Conservation (phyloP, 2,113 vertebrate genomes). For the Engraulis encrasicolus region DNA sequence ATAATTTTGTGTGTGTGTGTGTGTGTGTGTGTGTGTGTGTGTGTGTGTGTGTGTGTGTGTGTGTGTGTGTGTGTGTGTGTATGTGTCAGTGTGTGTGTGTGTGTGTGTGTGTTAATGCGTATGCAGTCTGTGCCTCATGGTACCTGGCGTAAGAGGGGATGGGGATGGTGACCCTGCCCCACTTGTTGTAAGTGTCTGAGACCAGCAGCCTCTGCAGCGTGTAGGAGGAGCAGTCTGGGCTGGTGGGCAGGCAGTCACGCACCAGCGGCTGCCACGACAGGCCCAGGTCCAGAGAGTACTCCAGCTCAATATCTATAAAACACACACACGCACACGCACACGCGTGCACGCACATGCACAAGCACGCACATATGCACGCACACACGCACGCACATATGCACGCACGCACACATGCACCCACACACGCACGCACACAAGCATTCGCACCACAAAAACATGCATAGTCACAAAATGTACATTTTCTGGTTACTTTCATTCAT, state of each 20-base stretch:
- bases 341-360: neutral
- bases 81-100: neutral
- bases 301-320: slow-evolving; percentile 87
- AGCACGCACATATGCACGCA: neutral
- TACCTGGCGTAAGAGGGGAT: slow-evolving; percentile 92
- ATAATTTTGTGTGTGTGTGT: neutral
- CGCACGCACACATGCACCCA: slow-evolving; percentile 19
- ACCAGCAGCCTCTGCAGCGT: slow-evolving; percentile 91
- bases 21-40: neutral
- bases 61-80: neutral
- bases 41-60: neutral
- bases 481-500: neutral
- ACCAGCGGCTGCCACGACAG: slow-evolving; percentile 88
- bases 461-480: too few relatives aligned
- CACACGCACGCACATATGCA: slow-evolving; percentile 1
- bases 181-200: slow-evolving; percentile 96
- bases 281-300: slow-evolving; percentile 94
- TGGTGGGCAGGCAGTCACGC: slow-evolving; percentile 91
- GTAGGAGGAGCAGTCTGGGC: slow-evolving; percentile 89
- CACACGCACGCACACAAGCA: neutral
- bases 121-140: too few relatives aligned
- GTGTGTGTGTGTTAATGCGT: neutral
- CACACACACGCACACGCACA: slow-evolving; percentile 1
- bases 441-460: neutral
- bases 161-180: slow-evolving; percentile 91